Conservation (phyloP, 2,113 vertebrate species). For the Peucedramus taeniatus region DNA sequence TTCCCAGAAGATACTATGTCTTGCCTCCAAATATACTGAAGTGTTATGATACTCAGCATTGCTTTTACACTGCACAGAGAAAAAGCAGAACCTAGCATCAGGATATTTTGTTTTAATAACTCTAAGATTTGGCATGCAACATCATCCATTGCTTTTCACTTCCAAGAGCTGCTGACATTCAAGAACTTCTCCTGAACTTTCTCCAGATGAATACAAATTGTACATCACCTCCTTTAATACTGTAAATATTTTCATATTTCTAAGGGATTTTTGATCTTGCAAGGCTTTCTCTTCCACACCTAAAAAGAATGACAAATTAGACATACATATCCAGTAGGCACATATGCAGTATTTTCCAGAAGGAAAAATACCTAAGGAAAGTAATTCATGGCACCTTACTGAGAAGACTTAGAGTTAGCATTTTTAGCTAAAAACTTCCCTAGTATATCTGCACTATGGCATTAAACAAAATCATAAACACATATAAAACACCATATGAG, state of each 20-base stretch:
- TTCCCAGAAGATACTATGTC: neutral
- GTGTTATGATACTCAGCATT: neutral
- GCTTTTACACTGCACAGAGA: neutral
- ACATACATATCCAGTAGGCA: neutral
- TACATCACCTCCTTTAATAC: neutral
- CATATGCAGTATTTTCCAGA: neutral
- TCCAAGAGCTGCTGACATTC: neutral
- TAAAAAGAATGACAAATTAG: neutral
- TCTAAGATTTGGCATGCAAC: neutral
- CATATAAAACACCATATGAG: neutral
- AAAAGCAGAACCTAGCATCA: neutral
- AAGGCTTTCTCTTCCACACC: neutral
- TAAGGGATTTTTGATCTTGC: neutral
- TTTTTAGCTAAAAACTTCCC: neutral
- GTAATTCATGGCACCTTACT: neutral
- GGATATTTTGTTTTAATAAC: neutral
- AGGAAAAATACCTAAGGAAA: neutral
- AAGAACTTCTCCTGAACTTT: neutral
- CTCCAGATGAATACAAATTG: neutral
- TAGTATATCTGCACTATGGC: rapidly evolving
- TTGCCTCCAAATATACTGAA: neutral
- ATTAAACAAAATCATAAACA: neutral
- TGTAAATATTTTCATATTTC: neutral
- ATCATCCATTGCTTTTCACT: neutral
- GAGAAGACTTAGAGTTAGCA: neutral